Percentiles rank a stretch among this genome's conserved stretches.
Conservation (phyloP, 2,888 invertebrate genomes). For the Nematopogon swammerdamellus region DNA sequence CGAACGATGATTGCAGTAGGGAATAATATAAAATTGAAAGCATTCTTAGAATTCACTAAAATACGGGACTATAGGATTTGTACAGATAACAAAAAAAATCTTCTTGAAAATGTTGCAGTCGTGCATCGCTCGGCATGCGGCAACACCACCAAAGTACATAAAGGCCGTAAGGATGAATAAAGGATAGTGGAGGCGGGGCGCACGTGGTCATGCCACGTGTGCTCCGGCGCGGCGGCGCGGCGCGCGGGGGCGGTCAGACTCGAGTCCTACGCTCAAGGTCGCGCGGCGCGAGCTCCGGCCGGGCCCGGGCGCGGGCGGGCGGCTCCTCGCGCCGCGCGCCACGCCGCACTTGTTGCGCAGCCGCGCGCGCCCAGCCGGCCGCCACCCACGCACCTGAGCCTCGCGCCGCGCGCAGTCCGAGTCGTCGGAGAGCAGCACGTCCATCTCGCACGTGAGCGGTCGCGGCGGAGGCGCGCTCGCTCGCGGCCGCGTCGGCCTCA, state of each 20-base stretch:
- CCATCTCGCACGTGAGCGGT: slow-evolving; percentile 32
- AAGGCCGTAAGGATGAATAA: no score
- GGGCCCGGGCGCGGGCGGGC: not conserved
- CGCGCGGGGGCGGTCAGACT: no score
- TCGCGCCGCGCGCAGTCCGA: slow-evolving; percentile 46
- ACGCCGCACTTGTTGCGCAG: no score
- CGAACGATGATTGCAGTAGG: no score
- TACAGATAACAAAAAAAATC: no score
- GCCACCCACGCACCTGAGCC: slow-evolving; percentile 33
- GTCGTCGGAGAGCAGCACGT: slow-evolving; percentile 52
- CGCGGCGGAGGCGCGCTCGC: slow-evolving; percentile 27
- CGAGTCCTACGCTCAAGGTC: not conserved
- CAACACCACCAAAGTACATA: no score
- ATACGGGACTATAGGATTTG: no score
- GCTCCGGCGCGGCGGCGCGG: not conserved
- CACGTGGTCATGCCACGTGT: not conserved
- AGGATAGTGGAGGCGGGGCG: not conserved
- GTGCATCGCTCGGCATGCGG: no score
- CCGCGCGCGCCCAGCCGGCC: not conserved
- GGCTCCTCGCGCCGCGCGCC: not conserved
- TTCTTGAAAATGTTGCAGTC: no score
- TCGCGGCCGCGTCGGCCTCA: slow-evolving; percentile 21
- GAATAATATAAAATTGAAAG: no score
- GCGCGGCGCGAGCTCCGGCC: not conserved
- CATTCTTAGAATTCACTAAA: no score